Evolutionary conservation across 1,140 invertebrate species (phyloP).

Genomic region (Hirudo medicinalis): DNA sequence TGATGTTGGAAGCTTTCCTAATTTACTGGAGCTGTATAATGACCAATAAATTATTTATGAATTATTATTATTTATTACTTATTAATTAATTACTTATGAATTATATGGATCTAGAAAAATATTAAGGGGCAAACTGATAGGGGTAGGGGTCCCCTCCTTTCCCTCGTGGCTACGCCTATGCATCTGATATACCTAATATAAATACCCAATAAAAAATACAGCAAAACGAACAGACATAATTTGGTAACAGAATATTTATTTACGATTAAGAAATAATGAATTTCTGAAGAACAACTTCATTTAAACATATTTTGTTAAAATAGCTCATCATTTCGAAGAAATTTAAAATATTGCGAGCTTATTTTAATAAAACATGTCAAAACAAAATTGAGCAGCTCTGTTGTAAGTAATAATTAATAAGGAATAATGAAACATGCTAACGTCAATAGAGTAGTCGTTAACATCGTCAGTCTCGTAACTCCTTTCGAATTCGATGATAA

Average conservation of each 20-base stretch:
- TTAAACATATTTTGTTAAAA: not conserved
- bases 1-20: no score
- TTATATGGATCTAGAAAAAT: no score
- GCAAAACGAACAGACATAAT: no score
- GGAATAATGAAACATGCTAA: slow-evolving; percentile 37
- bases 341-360: not conserved
- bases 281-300: not conserved
- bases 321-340: not conserved
- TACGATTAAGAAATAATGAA: slow-evolving; percentile 5
- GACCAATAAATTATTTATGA: no score
- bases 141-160: no score
- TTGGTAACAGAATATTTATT: not conserved
- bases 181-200: no score
- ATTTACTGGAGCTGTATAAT: no score
- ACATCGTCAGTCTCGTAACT: slow-evolving; percentile 83
- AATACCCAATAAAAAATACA: no score
- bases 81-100: no score
- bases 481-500: slow-evolving; percentile 60
- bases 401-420: not conserved
- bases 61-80: no score
- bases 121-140: no score
- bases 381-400: not conserved
- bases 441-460: slow-evolving; percentile 74
- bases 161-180: no score
- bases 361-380: not conserved